phyloP scores from a whole-genome alignment of 1,140 invertebrate genomes.

The Macrobrachium nipponense region DNA sequence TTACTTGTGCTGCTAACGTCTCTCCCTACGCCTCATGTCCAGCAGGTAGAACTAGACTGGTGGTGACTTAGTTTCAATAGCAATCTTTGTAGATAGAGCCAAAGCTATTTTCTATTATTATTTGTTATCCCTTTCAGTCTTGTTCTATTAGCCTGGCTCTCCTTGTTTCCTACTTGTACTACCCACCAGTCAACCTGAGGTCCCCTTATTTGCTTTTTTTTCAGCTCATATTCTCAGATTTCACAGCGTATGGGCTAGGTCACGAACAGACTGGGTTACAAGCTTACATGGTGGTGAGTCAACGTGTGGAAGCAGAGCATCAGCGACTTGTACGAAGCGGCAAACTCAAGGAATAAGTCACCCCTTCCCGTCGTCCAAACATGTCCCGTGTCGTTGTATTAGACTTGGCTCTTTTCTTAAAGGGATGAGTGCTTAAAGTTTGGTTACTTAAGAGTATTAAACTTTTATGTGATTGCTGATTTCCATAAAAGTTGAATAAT shows the following conservation, averaged over 20 bases:
- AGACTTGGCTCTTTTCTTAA: slow-evolving; percentile 21
- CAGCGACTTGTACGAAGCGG: slow-evolving; percentile 56
- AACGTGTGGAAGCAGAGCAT: slow-evolving; percentile 56
- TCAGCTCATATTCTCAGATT: slow-evolving; percentile 62
- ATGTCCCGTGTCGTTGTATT: slow-evolving; percentile 52
- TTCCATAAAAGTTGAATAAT: slow-evolving; percentile 2
- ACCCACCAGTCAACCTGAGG: slow-evolving; percentile 50
- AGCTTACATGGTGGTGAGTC: slow-evolving; percentile 59
- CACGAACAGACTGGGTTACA: slow-evolving; percentile 55
- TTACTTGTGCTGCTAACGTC: slow-evolving; percentile 29
- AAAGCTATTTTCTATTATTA: slow-evolving; percentile 1
- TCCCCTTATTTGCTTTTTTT: slow-evolving; percentile 56
- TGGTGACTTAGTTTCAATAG: slow-evolving; percentile 3
- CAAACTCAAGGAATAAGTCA: slow-evolving; percentile 62
- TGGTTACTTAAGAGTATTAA: not conserved
- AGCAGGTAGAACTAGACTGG: slow-evolving; percentile 36
- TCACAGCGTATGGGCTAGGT: slow-evolving; percentile 58
- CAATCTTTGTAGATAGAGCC: not conserved
- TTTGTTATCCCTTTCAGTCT: slow-evolving; percentile 20
- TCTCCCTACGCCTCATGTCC: slow-evolving; percentile 16
- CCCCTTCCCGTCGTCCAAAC: slow-evolving; percentile 39
- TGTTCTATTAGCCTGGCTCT: slow-evolving; percentile 35
- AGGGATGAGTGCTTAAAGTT: slow-evolving; percentile 32
- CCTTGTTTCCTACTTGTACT: slow-evolving; percentile 28
- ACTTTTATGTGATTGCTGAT: not conserved